phyloP scores from a whole-genome alignment of 2,888 invertebrate genomes.

The Archips xylosteana region DNA sequence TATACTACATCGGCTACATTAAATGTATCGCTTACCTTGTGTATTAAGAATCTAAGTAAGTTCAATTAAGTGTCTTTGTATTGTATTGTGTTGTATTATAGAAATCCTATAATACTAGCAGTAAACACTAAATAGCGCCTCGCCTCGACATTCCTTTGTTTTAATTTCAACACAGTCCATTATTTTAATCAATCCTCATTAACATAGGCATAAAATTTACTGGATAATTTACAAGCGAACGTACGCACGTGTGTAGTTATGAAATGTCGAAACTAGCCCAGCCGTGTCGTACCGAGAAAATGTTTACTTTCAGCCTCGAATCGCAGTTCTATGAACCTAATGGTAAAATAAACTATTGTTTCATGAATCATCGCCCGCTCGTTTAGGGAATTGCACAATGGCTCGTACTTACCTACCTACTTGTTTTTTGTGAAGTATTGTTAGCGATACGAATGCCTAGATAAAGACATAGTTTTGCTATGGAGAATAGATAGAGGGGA shows the following conservation, averaged over 20 bases:
- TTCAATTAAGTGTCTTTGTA: too few species aligned
- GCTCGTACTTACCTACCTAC: slow-evolving; percentile 31
- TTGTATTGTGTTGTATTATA: too few species aligned
- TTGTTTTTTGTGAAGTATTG: slow-evolving; percentile 36
- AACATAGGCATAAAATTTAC: slow-evolving; percentile 27
- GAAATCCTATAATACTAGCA: background rate
- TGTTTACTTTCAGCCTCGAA: slow-evolving; percentile 68
- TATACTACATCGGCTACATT: too few species aligned
- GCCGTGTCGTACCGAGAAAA: slow-evolving; percentile 62
- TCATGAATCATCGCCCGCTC: slow-evolving; percentile 51
- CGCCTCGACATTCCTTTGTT: slow-evolving; percentile 21
- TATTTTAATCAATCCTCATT: slow-evolving; percentile 37
- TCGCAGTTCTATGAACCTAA: slow-evolving; percentile 62
- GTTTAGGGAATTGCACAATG: slow-evolving; percentile 48
- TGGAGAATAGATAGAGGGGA: slow-evolving; percentile 29
- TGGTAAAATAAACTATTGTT: slow-evolving; percentile 63
- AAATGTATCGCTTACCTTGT: too few species aligned
- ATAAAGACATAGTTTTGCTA: slow-evolving; percentile 37
- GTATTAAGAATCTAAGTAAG: too few species aligned
- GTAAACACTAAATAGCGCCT: background rate
- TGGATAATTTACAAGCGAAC: slow-evolving; percentile 37
- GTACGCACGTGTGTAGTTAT: slow-evolving; percentile 29
- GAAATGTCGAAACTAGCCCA: slow-evolving; percentile 50
- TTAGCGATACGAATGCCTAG: slow-evolving; percentile 36
- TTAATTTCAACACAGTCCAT: slow-evolving; percentile 33